Base-by-base conservation (phyloP, 1,140 invertebrate genomes). In the Luehdorfia chinensis region DNA sequence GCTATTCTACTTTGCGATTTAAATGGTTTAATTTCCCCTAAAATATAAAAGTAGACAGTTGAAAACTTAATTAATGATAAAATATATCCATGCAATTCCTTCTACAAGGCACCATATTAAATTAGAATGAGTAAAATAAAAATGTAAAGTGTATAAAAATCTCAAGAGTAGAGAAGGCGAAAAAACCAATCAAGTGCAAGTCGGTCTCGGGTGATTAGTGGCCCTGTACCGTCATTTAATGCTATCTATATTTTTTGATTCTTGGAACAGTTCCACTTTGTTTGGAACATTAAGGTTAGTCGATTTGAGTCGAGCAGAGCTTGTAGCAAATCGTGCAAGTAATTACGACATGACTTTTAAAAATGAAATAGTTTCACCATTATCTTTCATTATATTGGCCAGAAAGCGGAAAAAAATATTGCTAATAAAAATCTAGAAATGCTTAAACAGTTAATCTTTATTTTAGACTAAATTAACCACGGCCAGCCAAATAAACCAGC, bases 81-180 rank as follows among this genome's bases (percentile, higher is more conserved):
- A 73, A 70, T 61, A 69, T 60, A 65, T 62, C 65, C 59, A 56
- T 55, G 61, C 59, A 59, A 65, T 67, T 73, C 56, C 61, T 67
- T 66, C 61, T 55, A 56, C 61, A 55, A 64, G 56, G 61, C 61
- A 50, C 64, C 66, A 68, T 70, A 74, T 74, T 69, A 71, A 72
- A 75, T 71, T 69, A 72, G 63, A 66, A 69, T 63, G 68, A 69
- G 59, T 66, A 63, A 71, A 68, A 67, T 69, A 69, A 71, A 68
- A 75, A 69, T 64, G 59, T 63, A 67, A 68, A 69, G 55, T 39
- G 56, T 58, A 66, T n/a, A n/a, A n/a, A n/a, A n/a, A n/a, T 66
- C 65, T 66, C 46, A 47, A 47, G 55, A 49, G 56, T 54, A 55
- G 50, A 25, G 54, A 51, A 39, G 37, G 46, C 46, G 50, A 64